Evolutionary conservation across 2,888 invertebrate genomes (phyloP).

Genomic region (Sinotaia quadrata): DNA sequence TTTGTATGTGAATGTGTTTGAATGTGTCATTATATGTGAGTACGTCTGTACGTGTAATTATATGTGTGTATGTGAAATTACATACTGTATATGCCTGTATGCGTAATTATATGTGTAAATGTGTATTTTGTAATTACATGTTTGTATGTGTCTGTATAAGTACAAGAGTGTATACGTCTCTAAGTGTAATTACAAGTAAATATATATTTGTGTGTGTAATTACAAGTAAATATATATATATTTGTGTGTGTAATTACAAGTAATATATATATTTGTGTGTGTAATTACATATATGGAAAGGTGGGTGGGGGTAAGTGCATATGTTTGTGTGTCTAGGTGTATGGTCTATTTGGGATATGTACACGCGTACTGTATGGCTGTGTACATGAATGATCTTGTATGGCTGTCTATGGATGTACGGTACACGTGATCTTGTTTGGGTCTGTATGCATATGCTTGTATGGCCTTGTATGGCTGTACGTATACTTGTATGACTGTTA

Average conservation of each 20-base stretch:
- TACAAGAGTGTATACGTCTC: neutral
- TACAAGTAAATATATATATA: neutral
- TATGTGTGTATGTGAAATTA: neutral
- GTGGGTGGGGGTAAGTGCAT: constrained; percentile 4
- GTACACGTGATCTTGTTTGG: neutral
- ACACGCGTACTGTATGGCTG: no score
- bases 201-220: neutral
- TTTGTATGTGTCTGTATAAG: neutral
- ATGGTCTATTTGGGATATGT: no score
- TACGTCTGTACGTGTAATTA: neutral
- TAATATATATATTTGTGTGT: constrained; percentile 3
- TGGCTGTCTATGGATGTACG: constrained; percentile 1
- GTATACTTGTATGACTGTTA: neutral
- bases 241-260: constrained; percentile 1
- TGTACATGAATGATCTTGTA: neutral
- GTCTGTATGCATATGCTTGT: neutral
- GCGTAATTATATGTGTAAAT: neutral
- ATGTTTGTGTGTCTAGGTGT: neutral
- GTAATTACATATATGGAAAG: neutral
- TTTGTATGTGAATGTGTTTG: neutral
- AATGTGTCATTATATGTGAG: neutral
- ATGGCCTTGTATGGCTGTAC: neutral
- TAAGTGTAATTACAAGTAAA: neutral
- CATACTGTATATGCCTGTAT: neutral
- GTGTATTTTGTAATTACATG: neutral